These are phyloP conservation scores for Hypercompe scribonia DNA, from an alignment of 2,888 invertebrate genomes.

Conservation along the genomic window DNA sequence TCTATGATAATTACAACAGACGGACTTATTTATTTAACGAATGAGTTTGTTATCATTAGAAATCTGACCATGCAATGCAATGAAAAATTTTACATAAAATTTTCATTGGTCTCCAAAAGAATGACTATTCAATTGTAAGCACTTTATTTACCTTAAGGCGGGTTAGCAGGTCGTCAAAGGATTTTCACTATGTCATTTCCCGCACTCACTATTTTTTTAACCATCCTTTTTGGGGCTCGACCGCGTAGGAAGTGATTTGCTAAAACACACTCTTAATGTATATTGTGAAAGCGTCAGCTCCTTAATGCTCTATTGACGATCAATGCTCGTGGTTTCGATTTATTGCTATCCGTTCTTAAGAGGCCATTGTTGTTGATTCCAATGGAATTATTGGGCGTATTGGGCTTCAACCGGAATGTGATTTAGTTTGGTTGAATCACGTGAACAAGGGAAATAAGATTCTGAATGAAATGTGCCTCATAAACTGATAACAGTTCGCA, in stretches of 20 bases:
- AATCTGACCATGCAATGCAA: constrained; percentile 58
- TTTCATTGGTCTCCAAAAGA: constrained; percentile 57
- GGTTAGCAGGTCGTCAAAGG: constrained; percentile 67
- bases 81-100: constrained; percentile 25
- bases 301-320: constrained; percentile 82
- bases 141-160: constrained; percentile 75
- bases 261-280: constrained; percentile 84
- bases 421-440: constrained; percentile 67
- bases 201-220: constrained; percentile 80
- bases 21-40: constrained; percentile 67
- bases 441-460: constrained; percentile 45
- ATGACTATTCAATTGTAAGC: constrained; percentile 84
- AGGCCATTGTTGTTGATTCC: constrained; percentile 75
- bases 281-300: constrained; percentile 79
- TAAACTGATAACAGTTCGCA: constrained; percentile 13
- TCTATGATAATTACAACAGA: constrained; percentile 68
- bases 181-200: constrained; percentile 82
- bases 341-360: constrained; percentile 79
- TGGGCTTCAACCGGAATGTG: constrained; percentile 63
- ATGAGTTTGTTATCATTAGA: constrained; percentile 64
- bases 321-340: constrained; percentile 78
- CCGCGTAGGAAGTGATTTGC: constrained; percentile 83
- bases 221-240: constrained; percentile 68
- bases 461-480: constrained; percentile 40
- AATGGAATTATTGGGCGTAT: constrained; percentile 76